Percentiles rank a stretch among this genome's conserved stretches.
phyloP scores from a whole-genome alignment of 2,797 vertebrate genomes.

The Alosa sapidissima region DNA sequence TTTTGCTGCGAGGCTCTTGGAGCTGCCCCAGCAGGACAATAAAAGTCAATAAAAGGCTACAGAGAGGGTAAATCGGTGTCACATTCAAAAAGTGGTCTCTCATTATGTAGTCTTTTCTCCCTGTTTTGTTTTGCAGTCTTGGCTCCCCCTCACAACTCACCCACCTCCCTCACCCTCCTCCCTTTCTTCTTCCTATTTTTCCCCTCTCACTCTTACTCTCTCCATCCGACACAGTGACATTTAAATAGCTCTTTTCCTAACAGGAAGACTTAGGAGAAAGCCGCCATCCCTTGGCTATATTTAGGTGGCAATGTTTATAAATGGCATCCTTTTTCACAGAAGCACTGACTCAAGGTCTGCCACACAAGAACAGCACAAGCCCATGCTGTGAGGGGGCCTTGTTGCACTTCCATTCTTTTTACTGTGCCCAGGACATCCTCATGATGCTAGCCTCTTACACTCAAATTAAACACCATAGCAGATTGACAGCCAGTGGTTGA shows the following conservation, averaged over 20 bases:
- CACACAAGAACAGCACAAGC: background rate
- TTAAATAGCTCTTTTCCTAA: conserved; percentile 51
- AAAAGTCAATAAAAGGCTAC: conserved; percentile 53
- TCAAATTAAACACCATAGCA: background rate
- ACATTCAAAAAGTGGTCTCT: conserved; percentile 28
- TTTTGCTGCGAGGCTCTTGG: conserved; percentile 45
- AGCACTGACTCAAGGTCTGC: conserved; percentile 31
- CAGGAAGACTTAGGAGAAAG: conserved; percentile 43
- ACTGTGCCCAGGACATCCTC: background rate
- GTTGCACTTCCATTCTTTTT: background rate
- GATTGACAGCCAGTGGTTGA: background rate
- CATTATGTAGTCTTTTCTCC: conserved; percentile 39
- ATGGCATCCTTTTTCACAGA: conserved; percentile 41
- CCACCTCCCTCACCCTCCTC: background rate
- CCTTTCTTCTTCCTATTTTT: background rate
- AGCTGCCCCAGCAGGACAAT: conserved; percentile 44
- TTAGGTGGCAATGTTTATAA: conserved; percentile 52
- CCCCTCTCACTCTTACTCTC: conserved; percentile 2
- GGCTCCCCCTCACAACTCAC: background rate
- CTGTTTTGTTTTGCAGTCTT: conserved; percentile 7
- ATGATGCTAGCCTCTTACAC: background rate
- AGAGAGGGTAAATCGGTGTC: conserved; percentile 43
- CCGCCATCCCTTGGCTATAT: conserved; percentile 49
- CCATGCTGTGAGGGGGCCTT: background rate
- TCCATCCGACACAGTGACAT: conserved; percentile 29